phyloP scores from a whole-genome alignment of 2,888 invertebrate genomes.

The Phalera bucephala region DNA sequence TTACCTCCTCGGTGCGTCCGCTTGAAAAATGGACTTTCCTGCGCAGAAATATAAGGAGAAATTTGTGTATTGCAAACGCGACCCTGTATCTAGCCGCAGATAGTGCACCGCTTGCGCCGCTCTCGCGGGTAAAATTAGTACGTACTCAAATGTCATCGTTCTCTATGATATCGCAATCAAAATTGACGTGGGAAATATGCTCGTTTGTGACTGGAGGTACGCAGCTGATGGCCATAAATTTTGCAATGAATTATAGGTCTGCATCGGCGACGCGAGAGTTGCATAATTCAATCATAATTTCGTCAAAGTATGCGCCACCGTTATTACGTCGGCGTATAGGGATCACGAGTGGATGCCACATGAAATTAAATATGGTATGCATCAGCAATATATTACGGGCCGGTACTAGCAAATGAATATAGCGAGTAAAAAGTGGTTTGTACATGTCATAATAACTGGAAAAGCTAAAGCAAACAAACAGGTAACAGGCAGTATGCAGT shows the following conservation, averaged over 20 bases:
- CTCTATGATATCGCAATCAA: slow-evolving; percentile 79
- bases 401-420: slow-evolving; percentile 32
- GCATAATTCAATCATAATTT: slow-evolving; percentile 72
- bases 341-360: slow-evolving; percentile 19
- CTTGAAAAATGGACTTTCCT: slow-evolving; percentile 63
- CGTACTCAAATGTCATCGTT: slow-evolving; percentile 74
- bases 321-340: slow-evolving; percentile 20
- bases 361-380: slow-evolving; percentile 25
- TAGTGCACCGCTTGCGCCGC: slow-evolving; percentile 53
- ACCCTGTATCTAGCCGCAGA: slow-evolving; percentile 56
- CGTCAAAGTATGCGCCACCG: slow-evolving; percentile 31
- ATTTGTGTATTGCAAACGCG: slow-evolving; percentile 37
- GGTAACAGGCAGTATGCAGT: slow-evolving; percentile 59
- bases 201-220: slow-evolving; percentile 70
- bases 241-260: slow-evolving; percentile 70
- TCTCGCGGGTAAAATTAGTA: slow-evolving; percentile 69
- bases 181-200: slow-evolving; percentile 80
- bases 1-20: slow-evolving; percentile 45
- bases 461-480: slow-evolving; percentile 54
- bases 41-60: slow-evolving; percentile 49
- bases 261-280: slow-evolving; percentile 51
- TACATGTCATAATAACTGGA: slow-evolving; percentile 60
- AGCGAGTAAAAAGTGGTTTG: slow-evolving; percentile 44
- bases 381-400: slow-evolving; percentile 24
- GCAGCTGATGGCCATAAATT: slow-evolving; percentile 69